These are phyloP conservation scores for Rhodinocichla rosea DNA, from an alignment of 2,113 vertebrate species.

Conservation along the genomic window DNA sequence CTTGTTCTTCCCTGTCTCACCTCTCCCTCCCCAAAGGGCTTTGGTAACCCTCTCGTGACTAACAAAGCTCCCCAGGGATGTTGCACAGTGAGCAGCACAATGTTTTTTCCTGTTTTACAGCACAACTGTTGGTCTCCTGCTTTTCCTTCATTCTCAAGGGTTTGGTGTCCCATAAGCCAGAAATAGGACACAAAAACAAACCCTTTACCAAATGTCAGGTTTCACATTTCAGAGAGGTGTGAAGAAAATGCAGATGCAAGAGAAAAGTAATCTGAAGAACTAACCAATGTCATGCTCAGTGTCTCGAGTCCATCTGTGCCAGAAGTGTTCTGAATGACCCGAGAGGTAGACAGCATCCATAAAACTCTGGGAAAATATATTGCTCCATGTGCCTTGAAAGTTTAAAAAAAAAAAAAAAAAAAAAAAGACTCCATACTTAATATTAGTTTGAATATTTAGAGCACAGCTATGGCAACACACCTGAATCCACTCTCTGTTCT, in stretches of 20 bases:
- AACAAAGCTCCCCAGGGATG: not conserved
- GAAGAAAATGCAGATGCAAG: not conserved
- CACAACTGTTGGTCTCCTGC: not conserved
- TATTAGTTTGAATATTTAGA: not conserved
- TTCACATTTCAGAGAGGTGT: not conserved
- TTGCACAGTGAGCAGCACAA: not conserved
- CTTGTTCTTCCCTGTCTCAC: not conserved
- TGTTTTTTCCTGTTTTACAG: not conserved
- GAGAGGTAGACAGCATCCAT: constrained; percentile 71
- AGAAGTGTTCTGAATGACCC: constrained; percentile 49
- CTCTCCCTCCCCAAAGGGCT: not conserved
- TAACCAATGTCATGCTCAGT: constrained; percentile 40
- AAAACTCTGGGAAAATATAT: constrained; percentile 74
- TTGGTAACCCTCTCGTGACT: not conserved
- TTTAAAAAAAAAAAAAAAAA: not conserved
- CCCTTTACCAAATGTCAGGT: not conserved
- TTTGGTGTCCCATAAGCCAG: not conserved
- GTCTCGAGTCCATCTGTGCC: constrained; percentile 57
- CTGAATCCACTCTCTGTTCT: not conserved
- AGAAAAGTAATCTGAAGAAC: not conserved
- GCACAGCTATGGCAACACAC: not conserved
- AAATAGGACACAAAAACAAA: not conserved
- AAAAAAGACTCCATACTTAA: not conserved
- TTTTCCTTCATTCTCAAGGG: not conserved
- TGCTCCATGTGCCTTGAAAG: constrained; percentile 75